Base-by-base conservation (phyloP, 2,888 invertebrate genomes). In the Mythimna lalbum region DNA sequence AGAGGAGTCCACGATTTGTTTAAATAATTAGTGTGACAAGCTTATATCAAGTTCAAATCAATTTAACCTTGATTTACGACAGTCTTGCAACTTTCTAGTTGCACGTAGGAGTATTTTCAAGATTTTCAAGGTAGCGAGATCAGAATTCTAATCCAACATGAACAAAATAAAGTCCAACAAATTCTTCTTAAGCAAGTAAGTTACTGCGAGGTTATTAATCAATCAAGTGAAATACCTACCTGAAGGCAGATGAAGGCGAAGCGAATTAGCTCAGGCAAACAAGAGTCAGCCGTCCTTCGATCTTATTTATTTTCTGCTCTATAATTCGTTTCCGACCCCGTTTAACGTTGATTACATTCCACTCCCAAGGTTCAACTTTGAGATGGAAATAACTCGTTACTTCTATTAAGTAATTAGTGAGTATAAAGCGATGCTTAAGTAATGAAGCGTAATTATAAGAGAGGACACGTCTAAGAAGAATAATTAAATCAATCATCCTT, bases 381-480 rank as follows among this genome's bases (percentile, higher is more conserved):
- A 86, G 92, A 94, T 94, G 94, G 93, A 93, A 94, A 93, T 94
- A 95, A 94, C 94, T 95, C 93, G 93, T 95, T 95, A 94, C 95
- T 94, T 95, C 94, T 95, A 94, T 96, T 95, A 95, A 95, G 94
- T 95, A 95, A 96, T 96, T 95, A 95, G 93, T 91, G 93, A 90
- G 93, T 89, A 94, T 95, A 95, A 95, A 94, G 93, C 94, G 95
- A 95, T 95, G 95, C 90, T 95, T 95, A 95, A 95, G 94, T 95
- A 95, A 95, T 95, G 94, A 93, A 94, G 93, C 90, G 90, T 95
- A 95, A 96, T 96, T 95, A 95, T 93, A 95, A 93, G 95, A 94
- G 92, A 95, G 94, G 94, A 95, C 95, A 95, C 93, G 93, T 94
- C 95, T 94, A 88, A 93, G 90, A 89, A 91, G 90, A 93, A 93